Conservation (phyloP, 1,140 invertebrate species). For the Sycobia sp. region DNA sequence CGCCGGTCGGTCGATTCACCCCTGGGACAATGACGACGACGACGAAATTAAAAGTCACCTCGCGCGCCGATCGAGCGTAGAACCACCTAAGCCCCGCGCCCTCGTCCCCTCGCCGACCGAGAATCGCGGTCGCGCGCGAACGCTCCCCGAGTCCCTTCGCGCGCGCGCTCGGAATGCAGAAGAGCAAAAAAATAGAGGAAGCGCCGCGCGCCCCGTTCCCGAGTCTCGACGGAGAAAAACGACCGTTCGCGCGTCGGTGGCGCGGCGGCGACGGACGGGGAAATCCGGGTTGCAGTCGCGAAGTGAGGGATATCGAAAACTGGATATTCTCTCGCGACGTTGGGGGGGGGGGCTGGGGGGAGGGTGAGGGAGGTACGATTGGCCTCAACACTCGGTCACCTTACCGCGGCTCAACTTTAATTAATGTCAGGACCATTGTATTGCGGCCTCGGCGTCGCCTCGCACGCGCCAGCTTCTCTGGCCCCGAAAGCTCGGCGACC, state of each 20-base stretch:
- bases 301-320: neutral
- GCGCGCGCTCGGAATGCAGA: neutral
- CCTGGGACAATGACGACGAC: too few species aligned
- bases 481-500: neutral
- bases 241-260: too few species aligned
- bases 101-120: too few species aligned
- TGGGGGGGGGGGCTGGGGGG: neutral
- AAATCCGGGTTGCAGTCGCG: too few species aligned
- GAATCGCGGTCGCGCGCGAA: too few species aligned
- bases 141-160: too few species aligned
- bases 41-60: conserved; percentile 29
- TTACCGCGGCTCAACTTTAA: conserved; percentile 33
- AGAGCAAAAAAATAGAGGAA: conserved; percentile 10
- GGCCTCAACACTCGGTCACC: conserved; percentile 9
- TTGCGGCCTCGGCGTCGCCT: neutral
- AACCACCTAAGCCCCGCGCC: neutral
- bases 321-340: neutral
- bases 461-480: too few species aligned
- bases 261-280: too few species aligned
- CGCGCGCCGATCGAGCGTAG: conserved; percentile 17
- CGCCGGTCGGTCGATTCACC: too few species aligned
- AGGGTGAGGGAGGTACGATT: conserved; percentile 7
- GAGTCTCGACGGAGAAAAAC: too few species aligned
- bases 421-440: conserved; percentile 33
- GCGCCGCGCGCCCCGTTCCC: too few species aligned